Percentiles rank a stretch among this genome's conserved stretches.
Conservation (phyloP, 2,797 vertebrate species). For the Acanthiza pusilla region DNA sequence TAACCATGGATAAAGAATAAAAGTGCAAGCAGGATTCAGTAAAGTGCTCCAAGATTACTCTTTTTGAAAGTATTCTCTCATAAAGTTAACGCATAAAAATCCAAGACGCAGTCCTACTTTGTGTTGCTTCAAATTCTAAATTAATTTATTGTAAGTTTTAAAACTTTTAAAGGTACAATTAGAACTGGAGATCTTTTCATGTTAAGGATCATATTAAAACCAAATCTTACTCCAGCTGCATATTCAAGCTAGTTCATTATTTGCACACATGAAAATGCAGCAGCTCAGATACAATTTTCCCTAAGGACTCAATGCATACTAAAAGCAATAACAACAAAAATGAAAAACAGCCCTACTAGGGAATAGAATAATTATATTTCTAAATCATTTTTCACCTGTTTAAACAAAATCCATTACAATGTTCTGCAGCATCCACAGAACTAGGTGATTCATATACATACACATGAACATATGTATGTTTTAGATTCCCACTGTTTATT, state of each 20-base stretch:
- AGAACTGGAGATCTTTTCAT: not conserved
- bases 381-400: constrained; percentile 4
- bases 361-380: constrained; percentile 22
- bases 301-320: not conserved
- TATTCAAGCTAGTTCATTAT: not conserved
- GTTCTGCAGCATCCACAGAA: not conserved
- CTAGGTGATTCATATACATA: not conserved
- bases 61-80: not conserved
- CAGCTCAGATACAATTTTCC: not conserved
- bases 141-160: not conserved
- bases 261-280: not conserved
- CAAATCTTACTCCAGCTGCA: not conserved
- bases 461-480: not conserved
- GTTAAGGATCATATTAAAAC: not conserved
- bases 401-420: not conserved
- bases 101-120: not conserved
- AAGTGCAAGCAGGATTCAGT: not conserved
- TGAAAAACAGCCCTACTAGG: not conserved
- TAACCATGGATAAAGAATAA: not conserved
- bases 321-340: not conserved
- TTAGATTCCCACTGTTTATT: not conserved
- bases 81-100: not conserved
- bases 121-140: not conserved
- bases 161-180: not conserved
- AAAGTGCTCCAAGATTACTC: not conserved